Evolutionary conservation across 2,888 invertebrate species (phyloP).

Genomic region (Theodoxus fluviatilis): DNA sequence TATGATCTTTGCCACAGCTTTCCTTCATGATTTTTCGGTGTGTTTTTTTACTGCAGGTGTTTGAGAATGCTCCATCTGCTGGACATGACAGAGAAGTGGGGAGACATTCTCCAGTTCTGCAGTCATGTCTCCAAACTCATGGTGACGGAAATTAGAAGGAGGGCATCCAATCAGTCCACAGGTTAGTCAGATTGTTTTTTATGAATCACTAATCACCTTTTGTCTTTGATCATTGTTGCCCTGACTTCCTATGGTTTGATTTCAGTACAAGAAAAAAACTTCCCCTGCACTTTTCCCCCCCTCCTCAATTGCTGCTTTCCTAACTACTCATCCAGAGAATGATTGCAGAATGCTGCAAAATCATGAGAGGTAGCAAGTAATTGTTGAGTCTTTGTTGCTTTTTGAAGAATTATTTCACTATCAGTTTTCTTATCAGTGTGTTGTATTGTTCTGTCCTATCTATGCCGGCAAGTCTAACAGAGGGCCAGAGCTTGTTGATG

Average conservation of each 20-base stretch:
- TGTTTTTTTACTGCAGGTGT: slow-evolving; percentile 74
- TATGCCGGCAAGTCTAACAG: no score
- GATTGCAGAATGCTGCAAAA: no score
- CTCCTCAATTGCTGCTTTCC: background rate
- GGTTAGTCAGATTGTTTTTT: slow-evolving; percentile 46
- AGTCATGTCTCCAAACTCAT: slow-evolving; percentile 93
- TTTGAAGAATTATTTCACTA: no score
- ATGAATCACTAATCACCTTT: background rate
- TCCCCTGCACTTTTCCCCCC: background rate
- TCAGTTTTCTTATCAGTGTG: no score
- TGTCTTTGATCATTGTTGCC: background rate
- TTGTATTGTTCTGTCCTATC: no score
- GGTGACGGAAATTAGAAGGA: slow-evolving; percentile 93
- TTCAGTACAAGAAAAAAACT: background rate
- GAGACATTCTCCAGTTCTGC: slow-evolving; percentile 92
- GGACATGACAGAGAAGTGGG: slow-evolving; percentile 98
- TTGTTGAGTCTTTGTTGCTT: no score
- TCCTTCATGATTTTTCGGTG: slow-evolving; percentile 78
- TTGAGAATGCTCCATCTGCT: slow-evolving; percentile 89
- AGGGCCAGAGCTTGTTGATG: no score
- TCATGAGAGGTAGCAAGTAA: no score
- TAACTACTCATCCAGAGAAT: no score
- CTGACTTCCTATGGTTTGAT: background rate
- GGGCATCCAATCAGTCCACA: slow-evolving; percentile 91
- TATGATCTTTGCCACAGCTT: background rate